Evolutionary conservation across 2,113 vertebrate species (phyloP), one percentile per base, ranked within the genome.

Genomic region (Syngnathus floridae): DNA sequence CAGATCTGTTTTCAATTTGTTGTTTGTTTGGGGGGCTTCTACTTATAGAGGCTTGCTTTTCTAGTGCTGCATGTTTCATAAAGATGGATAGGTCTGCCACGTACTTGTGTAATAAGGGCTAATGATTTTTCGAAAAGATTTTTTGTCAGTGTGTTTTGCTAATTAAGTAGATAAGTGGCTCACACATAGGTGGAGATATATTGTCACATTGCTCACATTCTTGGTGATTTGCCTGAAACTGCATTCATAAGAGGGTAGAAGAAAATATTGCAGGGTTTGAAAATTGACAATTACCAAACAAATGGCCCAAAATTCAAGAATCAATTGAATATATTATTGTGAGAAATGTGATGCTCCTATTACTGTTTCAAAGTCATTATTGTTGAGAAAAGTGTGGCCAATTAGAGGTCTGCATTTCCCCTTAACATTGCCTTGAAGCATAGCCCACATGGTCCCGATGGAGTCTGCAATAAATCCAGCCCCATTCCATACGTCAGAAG

Each of bases 371-470:
- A 16, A 16, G 54, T 56, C 14, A 35, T 40, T 40, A 60, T 5
- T 40, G 38, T 41, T 41, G 14, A 12, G 37, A 5, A 41, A 19
- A 9, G 17, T 61, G 43, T 38, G 65, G 26, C 58, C 41, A 72
- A 68, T 46, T 62, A 57, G n/a, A 71, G 48, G 54, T 69, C 67
- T 58, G 65, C 12, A 26, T 69, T 71, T 63, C 41, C 64, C n/a
- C 64, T 55, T 31, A n/a, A 17, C 26, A 3, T 35, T 35, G 43
- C 37, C 26, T 41, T 74, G 62, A 73, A 68, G 21, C 43, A 43
- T 56, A n/a, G 26, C 3, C 26, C 26, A 31, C 26, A 31, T 31
- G 54, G 52, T 56, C 62, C 64, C 17, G 69, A 64, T 66, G 68
- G 14, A 36, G 2, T 14, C 17, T 7, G 7, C 56, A 26, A 71